Conservation (phyloP, 2,888 invertebrate species). For the Caenorhabditis sp. region DNA sequence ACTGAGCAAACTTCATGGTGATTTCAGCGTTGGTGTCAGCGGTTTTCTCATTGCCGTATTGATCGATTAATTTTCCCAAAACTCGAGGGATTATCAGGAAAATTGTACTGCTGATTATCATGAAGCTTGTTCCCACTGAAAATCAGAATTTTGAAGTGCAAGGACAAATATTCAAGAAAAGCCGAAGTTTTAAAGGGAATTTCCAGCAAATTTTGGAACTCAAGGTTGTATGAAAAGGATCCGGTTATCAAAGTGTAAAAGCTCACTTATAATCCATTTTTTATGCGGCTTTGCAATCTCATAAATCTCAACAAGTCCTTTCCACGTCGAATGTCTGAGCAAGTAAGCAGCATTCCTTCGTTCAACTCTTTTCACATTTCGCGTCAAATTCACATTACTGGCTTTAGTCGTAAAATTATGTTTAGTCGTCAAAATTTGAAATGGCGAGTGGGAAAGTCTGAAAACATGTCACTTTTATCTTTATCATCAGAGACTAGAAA, state of each 20-base stretch:
- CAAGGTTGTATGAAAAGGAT: neutral
- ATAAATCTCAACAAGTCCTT: conserved; percentile 30
- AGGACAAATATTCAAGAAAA: too few species aligned
- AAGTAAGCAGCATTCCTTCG: conserved; percentile 28
- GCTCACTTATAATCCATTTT: conserved; percentile 30
- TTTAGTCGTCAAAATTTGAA: neutral
- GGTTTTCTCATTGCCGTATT: conserved; percentile 36
- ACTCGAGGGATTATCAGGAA: conserved; percentile 93
- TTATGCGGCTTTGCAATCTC: conserved; percentile 26
- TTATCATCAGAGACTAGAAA: neutral
- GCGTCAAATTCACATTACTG: conserved; percentile 21
- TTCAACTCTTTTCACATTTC: conserved; percentile 22
- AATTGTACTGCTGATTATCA: conserved; percentile 86
- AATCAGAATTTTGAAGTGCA: neutral
- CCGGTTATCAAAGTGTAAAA: neutral
- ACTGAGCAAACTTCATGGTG: conserved; percentile 76
- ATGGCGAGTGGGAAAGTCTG: neutral
- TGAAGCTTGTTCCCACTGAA: conserved; percentile 82
- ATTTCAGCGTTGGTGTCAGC: conserved; percentile 14
- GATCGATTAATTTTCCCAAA: conserved; percentile 87
- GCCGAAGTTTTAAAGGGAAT: too few species aligned
- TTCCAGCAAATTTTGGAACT: too few species aligned
- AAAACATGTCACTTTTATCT: neutral
- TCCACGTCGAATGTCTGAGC: conserved; percentile 30
- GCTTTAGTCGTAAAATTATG: conserved; percentile 16